Base-by-base conservation (phyloP, 2,113 vertebrate genomes). In the Trogon melanurus region DNA sequence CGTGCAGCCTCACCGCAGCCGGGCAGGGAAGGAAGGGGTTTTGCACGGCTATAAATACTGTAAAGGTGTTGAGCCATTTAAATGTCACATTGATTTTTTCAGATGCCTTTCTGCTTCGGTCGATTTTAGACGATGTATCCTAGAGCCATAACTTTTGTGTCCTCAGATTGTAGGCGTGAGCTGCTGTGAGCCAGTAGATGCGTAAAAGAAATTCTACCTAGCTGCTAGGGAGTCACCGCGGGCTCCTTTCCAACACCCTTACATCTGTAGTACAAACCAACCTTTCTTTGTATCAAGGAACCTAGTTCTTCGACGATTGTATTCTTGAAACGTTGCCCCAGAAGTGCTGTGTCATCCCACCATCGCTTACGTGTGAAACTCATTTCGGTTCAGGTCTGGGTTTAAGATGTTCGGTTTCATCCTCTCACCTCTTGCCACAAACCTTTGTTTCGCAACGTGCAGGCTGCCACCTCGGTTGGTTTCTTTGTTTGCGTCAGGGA, bases 31-130 rank as follows among this genome's bases (percentile, higher is more conserved):
- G 54, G 85, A 84, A 65, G 54, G 85, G 79, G 80, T 38, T 64
- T 62, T 65, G 36, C 91, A 64, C 9, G 2, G 91, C 95, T 51
- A 1, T 85, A 74, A 93, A 61, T 90, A 30, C 95, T 83, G 74
- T 85, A 17, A 17, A 69, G 88, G 76, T 84, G 58, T 88, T 27
- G 95, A 97, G 96, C 97, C 92, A 27, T 92, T 93, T 79, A 73
- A 66, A 76, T 48, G 85, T 91, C 88, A 25, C 17, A 0, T 90
- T 62, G 91, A 53, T 88, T 27, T 11, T 72, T 94, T 79, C 95
- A 27, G 94, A 97, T 93, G 97, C 97, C 97, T 98, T 97, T 91
- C 96, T 95, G 96, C 95, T 96, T 96, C 89, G 92, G 70, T 93
- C 57, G 4, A n/a, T 81, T 91, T 66, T 96, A 96, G 97, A 94